Conservation (phyloP, 2,113 vertebrate species). For the Zosterops japonicus region DNA sequence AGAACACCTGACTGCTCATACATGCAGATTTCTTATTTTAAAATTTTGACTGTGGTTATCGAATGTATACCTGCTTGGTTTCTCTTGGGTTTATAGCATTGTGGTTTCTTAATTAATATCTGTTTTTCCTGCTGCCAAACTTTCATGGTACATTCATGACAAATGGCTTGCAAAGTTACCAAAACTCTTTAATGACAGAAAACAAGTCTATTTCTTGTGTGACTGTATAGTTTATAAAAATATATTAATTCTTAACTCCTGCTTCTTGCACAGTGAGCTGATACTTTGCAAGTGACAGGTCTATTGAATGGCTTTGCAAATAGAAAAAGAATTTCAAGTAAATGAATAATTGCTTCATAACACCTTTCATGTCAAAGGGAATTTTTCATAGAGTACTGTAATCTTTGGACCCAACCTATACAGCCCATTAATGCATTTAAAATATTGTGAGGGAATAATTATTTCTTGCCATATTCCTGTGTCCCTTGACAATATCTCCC, state of each 20-base stretch:
- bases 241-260: not conserved
- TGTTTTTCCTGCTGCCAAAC: not conserved
- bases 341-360: slow-evolving; percentile 19
- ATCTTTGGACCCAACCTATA: slow-evolving; percentile 19
- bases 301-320: slow-evolving; percentile 8
- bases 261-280: not conserved
- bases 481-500: not conserved
- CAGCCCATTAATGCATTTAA: slow-evolving; percentile 7
- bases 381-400: not conserved
- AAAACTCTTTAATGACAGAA: not conserved
- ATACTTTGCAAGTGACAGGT: slow-evolving; percentile 1
- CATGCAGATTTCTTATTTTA: not conserved
- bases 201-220: not conserved
- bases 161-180: not conserved
- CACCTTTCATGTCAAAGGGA: not conserved
- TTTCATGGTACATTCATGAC: not conserved
- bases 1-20: not conserved
- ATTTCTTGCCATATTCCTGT: not conserved
- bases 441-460: slow-evolving; percentile 27
- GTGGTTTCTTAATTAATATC: not conserved
- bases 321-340: slow-evolving; percentile 25
- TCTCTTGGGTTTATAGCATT: not conserved
- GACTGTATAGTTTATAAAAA: not conserved
- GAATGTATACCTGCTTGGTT: not conserved
- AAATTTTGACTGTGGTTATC: not conserved